A percentile compares a stretch with the other conserved stretches of the same genome.
Conservation (phyloP, 2,888 invertebrate genomes). For the Aquatica leii region DNA sequence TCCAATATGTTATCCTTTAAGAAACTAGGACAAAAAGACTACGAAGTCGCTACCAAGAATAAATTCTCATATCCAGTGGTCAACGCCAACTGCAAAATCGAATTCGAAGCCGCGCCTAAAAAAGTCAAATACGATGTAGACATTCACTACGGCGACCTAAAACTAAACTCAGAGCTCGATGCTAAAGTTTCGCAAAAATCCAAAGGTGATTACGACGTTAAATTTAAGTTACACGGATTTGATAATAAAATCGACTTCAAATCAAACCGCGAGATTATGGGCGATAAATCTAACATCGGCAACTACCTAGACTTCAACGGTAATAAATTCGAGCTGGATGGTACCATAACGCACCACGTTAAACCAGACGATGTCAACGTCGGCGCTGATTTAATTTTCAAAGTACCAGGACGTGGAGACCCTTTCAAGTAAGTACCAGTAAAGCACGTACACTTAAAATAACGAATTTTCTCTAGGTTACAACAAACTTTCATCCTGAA, state of each 20-base stretch:
- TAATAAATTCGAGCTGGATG: conserved; percentile 70
- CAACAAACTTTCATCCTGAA: conserved; percentile 63
- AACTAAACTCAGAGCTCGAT: conserved; percentile 63
- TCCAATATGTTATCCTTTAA: conserved; percentile 46
- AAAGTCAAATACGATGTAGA: conserved; percentile 66
- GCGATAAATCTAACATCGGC: conserved; percentile 69
- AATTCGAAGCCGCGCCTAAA: conserved; percentile 67
- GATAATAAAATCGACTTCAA: conserved; percentile 65
- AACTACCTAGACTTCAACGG: conserved; percentile 68
- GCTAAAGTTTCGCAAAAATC: conserved; percentile 58
- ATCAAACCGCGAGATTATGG: conserved; percentile 66
- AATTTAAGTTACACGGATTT: conserved; percentile 64
- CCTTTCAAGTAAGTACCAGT: conserved; percentile 64
- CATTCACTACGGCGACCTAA: conserved; percentile 67
- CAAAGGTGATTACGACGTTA: conserved; percentile 65
- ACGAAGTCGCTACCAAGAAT: conserved; percentile 64
- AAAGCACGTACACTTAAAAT: neutral
- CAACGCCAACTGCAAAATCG: conserved; percentile 63
- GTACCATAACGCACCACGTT: conserved; percentile 65
- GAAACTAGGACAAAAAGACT: conserved; percentile 57
- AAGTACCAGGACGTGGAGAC: conserved; percentile 65
- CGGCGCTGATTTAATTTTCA: conserved; percentile 66
- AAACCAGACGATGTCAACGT: conserved; percentile 66
- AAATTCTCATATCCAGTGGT: conserved; percentile 65
- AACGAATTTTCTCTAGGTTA: conserved; percentile 53